Base-by-base conservation (phyloP, 2,888 invertebrate genomes). In the Apodemia hepburni region DNA sequence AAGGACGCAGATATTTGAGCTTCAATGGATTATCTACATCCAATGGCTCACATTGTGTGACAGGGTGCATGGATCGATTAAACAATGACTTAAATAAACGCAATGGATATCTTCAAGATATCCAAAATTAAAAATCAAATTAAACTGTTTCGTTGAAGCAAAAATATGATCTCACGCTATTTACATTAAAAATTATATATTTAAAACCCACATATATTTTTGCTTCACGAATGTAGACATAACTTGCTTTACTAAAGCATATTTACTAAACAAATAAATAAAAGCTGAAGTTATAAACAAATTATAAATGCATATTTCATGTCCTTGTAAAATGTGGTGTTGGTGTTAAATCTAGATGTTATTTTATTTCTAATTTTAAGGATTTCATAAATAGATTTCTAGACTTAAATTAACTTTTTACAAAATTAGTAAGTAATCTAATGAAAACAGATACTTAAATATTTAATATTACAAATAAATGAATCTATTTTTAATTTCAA, bases 31-130 rank as follows among this genome's bases (percentile, higher is more conserved):
- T 54, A 45, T 47, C 33, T 47, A 58, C 58, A 38, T 38, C 12
- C 58, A 17, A 47, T 47, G 33, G 58, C 58, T 74, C 87, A 89
- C 88, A 90, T 83, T 81, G 90, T 90, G 90, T 90, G 90, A 86
- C 90, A 87, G 87, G 87, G 83, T 86, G 88, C 89, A 89, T 90
- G 90, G 89, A 89, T 89, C 87, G 70, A 76, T 73, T 76, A 78
- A 81, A 71, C 73, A 76, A 76, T 73, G 62, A 45, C 5, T 60
- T 71, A 72, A 72, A 71, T 75, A 75, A 65, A 59, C 63, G 58
- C 66, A 49, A 66, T 75, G 70, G 71, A 71, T 70, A 68, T 69
- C 73, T 70, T 73, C 70, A 65, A 64, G 70, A 71, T 72, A 74
- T 65, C 64, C 60, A 72, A 69, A 17, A 62, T 63, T 64, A 68